Percentiles rank a stretch among this genome's conserved stretches.
These are phyloP conservation scores for Labrus mixtus DNA, from an alignment of 2,113 vertebrate genomes.

Conservation along the genomic window DNA sequence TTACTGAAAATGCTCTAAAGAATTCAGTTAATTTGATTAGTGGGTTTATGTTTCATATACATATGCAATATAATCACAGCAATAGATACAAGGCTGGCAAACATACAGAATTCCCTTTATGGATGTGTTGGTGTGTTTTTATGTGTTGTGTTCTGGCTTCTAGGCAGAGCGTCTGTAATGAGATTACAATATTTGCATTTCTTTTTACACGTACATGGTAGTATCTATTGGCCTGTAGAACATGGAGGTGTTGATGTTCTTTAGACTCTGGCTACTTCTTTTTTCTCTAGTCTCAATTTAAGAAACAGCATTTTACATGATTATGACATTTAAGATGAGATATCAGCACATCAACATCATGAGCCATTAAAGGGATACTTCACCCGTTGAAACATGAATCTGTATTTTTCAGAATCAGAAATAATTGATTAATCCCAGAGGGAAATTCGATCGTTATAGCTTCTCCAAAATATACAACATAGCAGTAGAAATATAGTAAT, in stretches of 20 bases:
- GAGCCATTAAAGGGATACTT: too few relatives aligned
- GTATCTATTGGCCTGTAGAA: neutral
- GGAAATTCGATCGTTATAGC: too few relatives aligned
- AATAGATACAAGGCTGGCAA: constrained; percentile 5
- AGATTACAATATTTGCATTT: neutral
- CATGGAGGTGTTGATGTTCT: neutral
- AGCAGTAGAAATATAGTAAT: too few relatives aligned
- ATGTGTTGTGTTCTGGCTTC: neutral
- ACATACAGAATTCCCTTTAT: neutral
- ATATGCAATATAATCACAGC: neutral
- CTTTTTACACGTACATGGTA: neutral
- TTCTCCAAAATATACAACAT: too few relatives aligned
- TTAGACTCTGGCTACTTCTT: too few relatives aligned
- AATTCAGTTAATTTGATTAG: constrained; percentile 22
- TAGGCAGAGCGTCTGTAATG: neutral
- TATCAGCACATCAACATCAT: too few relatives aligned
- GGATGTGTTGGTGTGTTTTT: neutral
- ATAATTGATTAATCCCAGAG: too few relatives aligned
- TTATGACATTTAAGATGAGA: too few relatives aligned
- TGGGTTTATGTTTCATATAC: constrained; percentile 26
- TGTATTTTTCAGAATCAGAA: too few relatives aligned
- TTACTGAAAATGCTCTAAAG: constrained; percentile 5
- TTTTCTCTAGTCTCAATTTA: too few relatives aligned
- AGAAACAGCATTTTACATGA: too few relatives aligned
- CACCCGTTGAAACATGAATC: too few relatives aligned